These are phyloP conservation scores for Drosophila anomelani DNA, from an alignment of 2,888 invertebrate species.

Conservation along the genomic window DNA sequence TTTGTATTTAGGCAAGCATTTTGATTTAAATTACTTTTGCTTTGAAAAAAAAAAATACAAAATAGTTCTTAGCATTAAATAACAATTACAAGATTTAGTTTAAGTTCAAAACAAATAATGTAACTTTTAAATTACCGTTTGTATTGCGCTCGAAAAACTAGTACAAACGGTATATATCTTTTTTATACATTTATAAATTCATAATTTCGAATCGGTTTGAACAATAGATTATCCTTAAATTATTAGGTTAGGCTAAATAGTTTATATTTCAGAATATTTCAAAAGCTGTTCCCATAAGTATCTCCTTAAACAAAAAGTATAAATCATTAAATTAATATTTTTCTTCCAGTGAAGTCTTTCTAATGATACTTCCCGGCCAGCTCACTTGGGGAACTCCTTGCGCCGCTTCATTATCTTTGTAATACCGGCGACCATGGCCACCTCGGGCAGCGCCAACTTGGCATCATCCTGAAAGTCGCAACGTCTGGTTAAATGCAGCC, in stretches of 20 bases:
- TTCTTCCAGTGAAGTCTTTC: conserved; percentile 40
- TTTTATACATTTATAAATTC: neutral
- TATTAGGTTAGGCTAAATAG: neutral
- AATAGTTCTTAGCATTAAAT: neutral
- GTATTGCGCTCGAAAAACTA: neutral
- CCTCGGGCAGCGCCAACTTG: conserved; percentile 84
- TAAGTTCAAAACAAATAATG: neutral
- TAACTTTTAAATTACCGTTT: neutral
- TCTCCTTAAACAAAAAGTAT: neutral
- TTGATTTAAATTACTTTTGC: neutral
- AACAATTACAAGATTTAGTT: neutral
- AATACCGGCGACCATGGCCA: conserved; percentile 84
- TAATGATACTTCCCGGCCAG: conserved; percentile 43
- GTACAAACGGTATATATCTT: neutral
- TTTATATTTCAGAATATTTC: neutral
- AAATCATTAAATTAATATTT: conserved; percentile 4
- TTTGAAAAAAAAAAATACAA: neutral
- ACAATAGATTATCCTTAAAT: neutral
- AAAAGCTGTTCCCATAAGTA: neutral
- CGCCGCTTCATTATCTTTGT: conserved; percentile 83
- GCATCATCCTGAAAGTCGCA: conserved; percentile 85
- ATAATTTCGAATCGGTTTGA: neutral
- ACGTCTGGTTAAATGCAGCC: conserved; percentile 85
- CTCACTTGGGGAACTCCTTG: conserved; percentile 76
- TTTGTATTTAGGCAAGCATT: neutral